Percentiles rank a stretch among this genome's conserved stretches.
Conservation (phyloP, 2,888 invertebrate species). For the Acleris cristana region DNA sequence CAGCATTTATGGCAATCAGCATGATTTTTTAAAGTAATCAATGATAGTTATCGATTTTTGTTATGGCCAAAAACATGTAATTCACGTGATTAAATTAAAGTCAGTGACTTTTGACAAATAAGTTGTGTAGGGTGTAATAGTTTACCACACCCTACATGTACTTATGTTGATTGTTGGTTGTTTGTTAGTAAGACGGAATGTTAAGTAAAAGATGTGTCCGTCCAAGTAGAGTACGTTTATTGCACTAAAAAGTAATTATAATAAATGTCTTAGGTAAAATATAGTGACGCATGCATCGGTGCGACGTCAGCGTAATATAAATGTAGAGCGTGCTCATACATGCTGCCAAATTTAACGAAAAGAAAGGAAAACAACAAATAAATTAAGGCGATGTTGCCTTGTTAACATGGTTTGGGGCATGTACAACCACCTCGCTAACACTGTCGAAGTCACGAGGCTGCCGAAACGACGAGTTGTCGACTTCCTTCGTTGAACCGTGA, state of each 20-base stretch:
- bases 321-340: too few species aligned
- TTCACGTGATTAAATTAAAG: too few species aligned
- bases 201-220: background rate
- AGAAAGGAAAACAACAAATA: background rate
- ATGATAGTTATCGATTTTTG: too few species aligned
- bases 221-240: background rate
- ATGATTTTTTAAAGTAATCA: too few species aligned
- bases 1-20: too few species aligned
- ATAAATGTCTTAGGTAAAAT: background rate
- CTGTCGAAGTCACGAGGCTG: constrained; percentile 1
- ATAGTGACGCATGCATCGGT: background rate
- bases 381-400: background rate
- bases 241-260: background rate
- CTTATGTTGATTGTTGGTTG: background rate
- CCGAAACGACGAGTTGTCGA: background rate
- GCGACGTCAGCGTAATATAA: too few species aligned
- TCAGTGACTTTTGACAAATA: too few species aligned
- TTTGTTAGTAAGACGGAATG: background rate
- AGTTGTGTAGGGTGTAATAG: background rate
- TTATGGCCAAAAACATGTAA: too few species aligned
- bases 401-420: background rate
- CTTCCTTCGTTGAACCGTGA: background rate
- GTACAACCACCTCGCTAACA: background rate
- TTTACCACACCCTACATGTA: background rate
- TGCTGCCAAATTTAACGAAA: background rate